Evolutionary conservation across 2,797 vertebrate species (phyloP).

Genomic region (Onychomys leucogaster): DNA sequence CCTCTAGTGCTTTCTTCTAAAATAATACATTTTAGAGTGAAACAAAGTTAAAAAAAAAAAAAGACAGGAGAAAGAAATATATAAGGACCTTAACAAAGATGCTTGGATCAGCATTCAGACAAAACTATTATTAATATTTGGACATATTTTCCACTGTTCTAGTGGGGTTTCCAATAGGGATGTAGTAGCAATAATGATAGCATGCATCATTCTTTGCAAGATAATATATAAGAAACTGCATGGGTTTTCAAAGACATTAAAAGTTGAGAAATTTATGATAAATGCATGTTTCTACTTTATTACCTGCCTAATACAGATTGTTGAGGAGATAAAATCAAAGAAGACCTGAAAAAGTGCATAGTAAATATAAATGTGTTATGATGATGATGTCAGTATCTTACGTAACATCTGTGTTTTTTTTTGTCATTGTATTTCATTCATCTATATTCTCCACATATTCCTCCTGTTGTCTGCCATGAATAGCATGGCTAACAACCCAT

Average conservation of each 20-base stretch:
- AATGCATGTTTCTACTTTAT: too few species aligned
- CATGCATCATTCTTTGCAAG: too few species aligned
- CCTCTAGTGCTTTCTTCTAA: not conserved
- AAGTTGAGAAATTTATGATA: too few species aligned
- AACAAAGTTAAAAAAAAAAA: not conserved
- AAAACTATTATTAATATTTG: not conserved
- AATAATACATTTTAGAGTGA: not conserved
- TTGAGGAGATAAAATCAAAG: too few species aligned
- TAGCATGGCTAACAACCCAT: not conserved
- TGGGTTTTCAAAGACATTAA: too few species aligned
- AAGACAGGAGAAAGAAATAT: not conserved
- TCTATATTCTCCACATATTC: not conserved
- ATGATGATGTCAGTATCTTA: not conserved
- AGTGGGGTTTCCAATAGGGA: too few species aligned
- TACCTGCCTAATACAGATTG: too few species aligned
- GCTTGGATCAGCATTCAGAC: not conserved
- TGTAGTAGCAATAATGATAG: too few species aligned
- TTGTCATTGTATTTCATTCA: too few species aligned
- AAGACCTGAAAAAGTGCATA: too few species aligned
- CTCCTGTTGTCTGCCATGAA: not conserved
- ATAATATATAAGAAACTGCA: too few species aligned
- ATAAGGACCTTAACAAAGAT: not conserved
- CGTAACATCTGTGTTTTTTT: not conserved
- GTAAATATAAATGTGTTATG: not conserved
- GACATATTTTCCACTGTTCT: too few species aligned